A percentile compares a stretch with the other conserved stretches of the same genome.
Conservation (phyloP, 2,797 vertebrate genomes). For the Rostrhamus sociabilis region DNA sequence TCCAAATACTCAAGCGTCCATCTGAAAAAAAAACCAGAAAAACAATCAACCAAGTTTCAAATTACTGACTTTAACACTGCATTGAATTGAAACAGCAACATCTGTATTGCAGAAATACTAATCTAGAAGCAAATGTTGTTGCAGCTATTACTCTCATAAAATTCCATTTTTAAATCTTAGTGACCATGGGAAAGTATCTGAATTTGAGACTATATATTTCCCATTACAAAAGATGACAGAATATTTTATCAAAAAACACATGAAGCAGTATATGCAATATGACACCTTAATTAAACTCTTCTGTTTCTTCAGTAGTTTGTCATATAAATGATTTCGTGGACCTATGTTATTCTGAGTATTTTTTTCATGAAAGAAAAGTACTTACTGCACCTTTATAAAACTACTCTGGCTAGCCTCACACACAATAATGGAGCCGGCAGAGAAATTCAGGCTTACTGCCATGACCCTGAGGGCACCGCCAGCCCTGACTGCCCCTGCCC, state of each 20-base stretch:
- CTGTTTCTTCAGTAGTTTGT: neutral
- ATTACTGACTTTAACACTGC: neutral
- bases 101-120: neutral
- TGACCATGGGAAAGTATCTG: neutral
- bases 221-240: neutral
- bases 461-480: accelerated
- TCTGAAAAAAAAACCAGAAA: neutral
- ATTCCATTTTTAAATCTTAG: neutral
- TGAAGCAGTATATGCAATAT: neutral
- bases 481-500: neutral
- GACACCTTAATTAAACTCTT: neutral
- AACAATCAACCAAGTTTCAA: neutral
- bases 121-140: neutral
- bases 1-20: neutral
- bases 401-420: neutral
- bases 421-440: neutral
- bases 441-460: neutral
- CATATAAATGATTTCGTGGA: neutral
- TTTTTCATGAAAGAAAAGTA: neutral
- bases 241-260: neutral
- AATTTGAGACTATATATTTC: neutral
- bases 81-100: neutral
- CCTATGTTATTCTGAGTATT: neutral
- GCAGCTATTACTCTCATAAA: neutral
- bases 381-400: neutral